A percentile compares a stretch with the other conserved stretches of the same genome.
Evolutionary conservation across 1,140 invertebrate genomes (phyloP).

Genomic region (Apocrypta bakeri): DNA sequence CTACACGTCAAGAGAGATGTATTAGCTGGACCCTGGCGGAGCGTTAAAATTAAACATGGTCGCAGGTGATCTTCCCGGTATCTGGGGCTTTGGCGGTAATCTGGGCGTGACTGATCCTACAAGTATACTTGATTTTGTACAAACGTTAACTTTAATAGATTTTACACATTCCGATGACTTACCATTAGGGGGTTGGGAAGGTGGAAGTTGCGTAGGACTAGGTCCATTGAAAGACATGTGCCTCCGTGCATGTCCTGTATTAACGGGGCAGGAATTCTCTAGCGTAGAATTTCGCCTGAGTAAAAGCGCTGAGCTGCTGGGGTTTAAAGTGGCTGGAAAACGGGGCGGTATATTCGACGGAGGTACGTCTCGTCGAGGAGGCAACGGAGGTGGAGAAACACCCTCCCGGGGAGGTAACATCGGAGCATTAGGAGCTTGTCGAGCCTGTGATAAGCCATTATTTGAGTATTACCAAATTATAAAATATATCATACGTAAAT

Average conservation of each 20-base stretch:
- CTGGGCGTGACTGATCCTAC: conserved; percentile 71
- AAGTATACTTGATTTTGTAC: conserved; percentile 16
- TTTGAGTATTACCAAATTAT: background rate
- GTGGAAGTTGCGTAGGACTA: conserved; percentile 69
- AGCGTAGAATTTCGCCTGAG: conserved; percentile 72
- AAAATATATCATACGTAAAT: background rate
- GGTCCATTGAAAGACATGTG: conserved; percentile 73
- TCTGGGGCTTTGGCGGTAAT: conserved; percentile 72
- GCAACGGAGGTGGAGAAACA: conserved; percentile 78
- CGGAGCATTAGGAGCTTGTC: conserved; percentile 78
- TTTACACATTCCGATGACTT: conserved; percentile 49
- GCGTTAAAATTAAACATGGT: conserved; percentile 73
- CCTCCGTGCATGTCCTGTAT: conserved; percentile 62
- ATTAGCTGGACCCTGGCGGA: conserved; percentile 70
- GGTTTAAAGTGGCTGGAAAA: conserved; percentile 66
- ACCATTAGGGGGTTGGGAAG: conserved; percentile 70
- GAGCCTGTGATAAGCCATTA: conserved; percentile 62
- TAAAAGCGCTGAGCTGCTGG: conserved; percentile 65
- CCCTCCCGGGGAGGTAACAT: conserved; percentile 77
- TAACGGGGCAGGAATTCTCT: conserved; percentile 63
- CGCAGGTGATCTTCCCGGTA: conserved; percentile 68
- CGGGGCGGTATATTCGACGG: conserved; percentile 71
- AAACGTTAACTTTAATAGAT: background rate
- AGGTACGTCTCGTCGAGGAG: conserved; percentile 75
- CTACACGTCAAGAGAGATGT: conserved; percentile 17